phyloP scores from a whole-genome alignment of 2,113 vertebrate species.

The Stigmatopora argus region DNA sequence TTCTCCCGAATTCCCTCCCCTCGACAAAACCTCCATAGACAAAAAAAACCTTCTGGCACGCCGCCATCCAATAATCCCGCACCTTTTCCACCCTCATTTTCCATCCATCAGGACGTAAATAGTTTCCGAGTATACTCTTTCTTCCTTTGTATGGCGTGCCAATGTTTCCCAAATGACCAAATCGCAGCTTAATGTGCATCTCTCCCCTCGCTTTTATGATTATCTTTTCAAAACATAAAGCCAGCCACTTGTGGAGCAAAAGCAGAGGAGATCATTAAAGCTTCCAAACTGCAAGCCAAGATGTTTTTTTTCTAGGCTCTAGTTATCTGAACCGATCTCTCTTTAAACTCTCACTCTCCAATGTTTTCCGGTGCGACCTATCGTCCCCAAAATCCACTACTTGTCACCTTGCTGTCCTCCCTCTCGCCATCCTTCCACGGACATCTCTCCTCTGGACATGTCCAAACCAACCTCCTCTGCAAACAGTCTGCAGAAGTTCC shows the following conservation, averaged over 20 bases:
- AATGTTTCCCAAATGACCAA: not conserved
- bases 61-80: not conserved
- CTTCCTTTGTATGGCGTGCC: not conserved
- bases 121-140: not conserved
- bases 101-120: not conserved
- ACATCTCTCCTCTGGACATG: no score
- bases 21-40: not conserved
- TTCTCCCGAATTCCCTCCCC: not conserved
- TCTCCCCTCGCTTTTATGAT: slow-evolving; percentile 1
- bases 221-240: not conserved
- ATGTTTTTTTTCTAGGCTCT: no score
- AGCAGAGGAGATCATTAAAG: not conserved
- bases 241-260: not conserved
- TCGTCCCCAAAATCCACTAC: no score
- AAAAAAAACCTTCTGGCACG: not conserved
- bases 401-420: no score
- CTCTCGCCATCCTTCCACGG: no score
- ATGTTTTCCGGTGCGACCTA: no score
- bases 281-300: not conserved
- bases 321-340: no score
- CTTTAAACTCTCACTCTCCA: no score
- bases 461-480: no score
- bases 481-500: no score
- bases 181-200: not conserved
- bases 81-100: not conserved